These are phyloP conservation scores for Diadumene lineata DNA, from an alignment of 92 coral and sea anemone genomes.

Conservation along the genomic window DNA sequence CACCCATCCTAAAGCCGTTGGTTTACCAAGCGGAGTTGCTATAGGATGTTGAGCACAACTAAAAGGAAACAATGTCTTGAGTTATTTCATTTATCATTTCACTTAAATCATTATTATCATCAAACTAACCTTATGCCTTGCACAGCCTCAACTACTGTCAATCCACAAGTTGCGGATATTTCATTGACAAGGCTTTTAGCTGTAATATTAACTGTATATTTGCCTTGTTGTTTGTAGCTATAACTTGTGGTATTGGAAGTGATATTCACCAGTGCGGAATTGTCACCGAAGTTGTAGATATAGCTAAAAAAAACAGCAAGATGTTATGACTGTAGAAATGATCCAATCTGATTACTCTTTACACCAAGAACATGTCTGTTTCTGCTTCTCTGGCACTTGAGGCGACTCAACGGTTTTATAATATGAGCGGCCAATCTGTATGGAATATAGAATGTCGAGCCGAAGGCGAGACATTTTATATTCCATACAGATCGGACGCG, in stretches of 20 bases:
- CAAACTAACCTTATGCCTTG: constrained; percentile 48
- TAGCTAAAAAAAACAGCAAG: constrained; percentile 24
- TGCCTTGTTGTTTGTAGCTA: constrained; percentile 20
- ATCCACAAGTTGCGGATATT: not conserved
- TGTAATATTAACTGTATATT: constrained; percentile 12
- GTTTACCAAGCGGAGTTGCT: constrained; percentile 13
- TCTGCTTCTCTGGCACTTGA: not conserved
- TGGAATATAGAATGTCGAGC: too few species aligned
- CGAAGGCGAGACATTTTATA: too few species aligned
- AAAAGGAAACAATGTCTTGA: not conserved
- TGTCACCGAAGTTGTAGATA: constrained; percentile 48
- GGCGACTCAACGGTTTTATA: not conserved
- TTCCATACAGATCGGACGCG: too few species aligned
- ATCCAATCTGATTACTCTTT: not conserved
- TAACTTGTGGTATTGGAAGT: constrained; percentile 13
- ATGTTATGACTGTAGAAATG: not conserved
- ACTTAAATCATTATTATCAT: not conserved
- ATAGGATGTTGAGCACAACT: constrained; percentile 24
- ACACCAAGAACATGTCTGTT: not conserved
- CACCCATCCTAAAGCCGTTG: constrained; percentile 20
- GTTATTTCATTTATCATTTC: not conserved
- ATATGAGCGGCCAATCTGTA: too few species aligned
- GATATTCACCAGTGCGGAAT: constrained; percentile 27
- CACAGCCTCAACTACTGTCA: constrained; percentile 20
- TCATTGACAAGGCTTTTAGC: constrained; percentile 42